Base-by-base conservation (phyloP, 2,113 vertebrate genomes). In the Pedetes capensis region DNA sequence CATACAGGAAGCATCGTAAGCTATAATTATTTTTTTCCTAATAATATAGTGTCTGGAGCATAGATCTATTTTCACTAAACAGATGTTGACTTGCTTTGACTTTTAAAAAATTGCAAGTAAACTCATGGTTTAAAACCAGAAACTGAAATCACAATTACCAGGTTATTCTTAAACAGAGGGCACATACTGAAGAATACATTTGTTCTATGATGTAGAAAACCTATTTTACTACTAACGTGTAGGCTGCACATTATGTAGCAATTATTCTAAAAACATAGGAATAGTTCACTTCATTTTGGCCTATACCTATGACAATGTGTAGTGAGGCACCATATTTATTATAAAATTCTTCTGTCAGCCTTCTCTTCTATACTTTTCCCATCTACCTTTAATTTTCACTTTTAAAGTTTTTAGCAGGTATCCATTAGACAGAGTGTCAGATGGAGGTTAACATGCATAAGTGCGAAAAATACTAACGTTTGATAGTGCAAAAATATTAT, bases 101-200 rank as follows among this genome's bases (percentile, higher is more conserved):
- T 72, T n/a, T 91, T 82, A 87, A 81, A 94, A 10, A 85, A 92
- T 47, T 92, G 3, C 4, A 39, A 29, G 80, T 85, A 93, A 42
- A 16, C 5, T 84, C 32, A 76, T n/a, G n/a, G n/a, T 14, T 76
- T 82, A 74, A 94, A 89, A 39, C 8, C 18, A 44, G n/a, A 87
- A 94, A 89, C 42, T 34, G 4, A 85, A 82, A 20, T 12, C 20
- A 39, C 8, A 85, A 44, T 51, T n/a, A 66, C 1, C 17, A 94
- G 59, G 22, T 66, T 55, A 74, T 61, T 91, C 49, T 89, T 76
- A 59, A 87, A 92, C 2, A 84, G 16, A n/a, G 10, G 86, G 1
- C 27, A 69, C 8, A 66, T 20, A 47, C 6, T 82, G 42, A 63
- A 81, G 47, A 49, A 49, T 18, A 80, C 5, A 39, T 6, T 3